Percentiles rank a stretch among this genome's conserved stretches.
These are phyloP conservation scores for Anolis carolinensis DNA, from an alignment of 2,113 vertebrate species.

Conservation along the genomic window DNA sequence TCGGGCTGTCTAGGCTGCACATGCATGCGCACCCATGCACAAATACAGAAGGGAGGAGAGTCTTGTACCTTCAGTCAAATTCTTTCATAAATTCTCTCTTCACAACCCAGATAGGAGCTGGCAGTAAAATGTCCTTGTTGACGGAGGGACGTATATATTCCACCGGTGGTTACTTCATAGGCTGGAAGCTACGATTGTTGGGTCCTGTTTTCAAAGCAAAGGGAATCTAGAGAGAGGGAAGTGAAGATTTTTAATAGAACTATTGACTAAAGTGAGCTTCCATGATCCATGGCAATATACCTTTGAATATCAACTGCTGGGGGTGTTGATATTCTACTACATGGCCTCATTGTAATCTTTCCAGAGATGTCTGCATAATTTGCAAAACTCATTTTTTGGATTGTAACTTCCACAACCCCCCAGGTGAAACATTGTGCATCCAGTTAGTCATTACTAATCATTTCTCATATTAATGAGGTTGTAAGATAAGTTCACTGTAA, in stretches of 20 bases:
- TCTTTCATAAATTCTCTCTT: neutral
- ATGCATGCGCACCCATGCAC: neutral
- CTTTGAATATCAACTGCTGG: no score
- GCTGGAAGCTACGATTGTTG: neutral
- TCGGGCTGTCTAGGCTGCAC: neutral
- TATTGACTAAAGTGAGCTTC: neutral
- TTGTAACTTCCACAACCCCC: no score
- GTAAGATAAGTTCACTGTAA: no score
- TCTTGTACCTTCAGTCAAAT: constrained; percentile 3
- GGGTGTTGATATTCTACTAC: no score
- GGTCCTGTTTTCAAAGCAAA: neutral
- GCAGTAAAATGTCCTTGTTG: neutral
- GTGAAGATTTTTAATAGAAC: neutral
- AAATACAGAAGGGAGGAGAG: neutral
- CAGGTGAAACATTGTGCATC: neutral
- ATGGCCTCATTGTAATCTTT: neutral
- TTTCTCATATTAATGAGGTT: no score
- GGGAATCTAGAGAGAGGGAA: neutral
- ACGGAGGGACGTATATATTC: neutral
- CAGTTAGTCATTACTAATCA: no score
- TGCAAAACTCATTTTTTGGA: no score
- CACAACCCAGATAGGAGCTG: neutral
- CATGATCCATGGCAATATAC: neutral
- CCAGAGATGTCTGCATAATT: no score
- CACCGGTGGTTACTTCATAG: neutral